Evolutionary conservation across 2,888 invertebrate genomes (phyloP).

Genomic region (Tortricodes alternella): DNA sequence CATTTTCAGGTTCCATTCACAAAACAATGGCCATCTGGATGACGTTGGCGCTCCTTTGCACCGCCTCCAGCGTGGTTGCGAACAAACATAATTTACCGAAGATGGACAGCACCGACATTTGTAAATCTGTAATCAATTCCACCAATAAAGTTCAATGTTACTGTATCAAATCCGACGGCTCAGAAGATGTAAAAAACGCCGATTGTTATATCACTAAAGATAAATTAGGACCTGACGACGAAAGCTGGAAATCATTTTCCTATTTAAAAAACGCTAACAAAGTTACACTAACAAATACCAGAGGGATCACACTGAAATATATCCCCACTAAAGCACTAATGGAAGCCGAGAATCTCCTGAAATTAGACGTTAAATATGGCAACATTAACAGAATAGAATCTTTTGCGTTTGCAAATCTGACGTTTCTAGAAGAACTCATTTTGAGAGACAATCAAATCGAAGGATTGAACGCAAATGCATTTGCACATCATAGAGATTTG

Average conservation of each 20-base stretch:
- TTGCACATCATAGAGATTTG: constrained; percentile 86
- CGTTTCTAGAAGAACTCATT: constrained; percentile 84
- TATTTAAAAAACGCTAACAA: constrained; percentile 84
- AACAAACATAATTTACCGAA: constrained; percentile 54
- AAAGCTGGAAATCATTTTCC: constrained; percentile 85
- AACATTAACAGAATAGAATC: constrained; percentile 85
- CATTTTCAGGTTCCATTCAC: constrained; percentile 19
- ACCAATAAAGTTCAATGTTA: constrained; percentile 66
- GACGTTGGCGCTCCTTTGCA: constrained; percentile 34
- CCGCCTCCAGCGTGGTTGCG: constrained; percentile 52
- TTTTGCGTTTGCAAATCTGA: constrained; percentile 88
- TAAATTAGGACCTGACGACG: constrained; percentile 81
- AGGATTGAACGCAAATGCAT: constrained; percentile 84
- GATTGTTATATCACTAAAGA: constrained; percentile 87
- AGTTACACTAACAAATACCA: constrained; percentile 86
- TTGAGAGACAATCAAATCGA: constrained; percentile 87
- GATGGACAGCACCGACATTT: constrained; percentile 53
- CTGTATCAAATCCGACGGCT: constrained; percentile 47
- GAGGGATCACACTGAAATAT: constrained; percentile 84
- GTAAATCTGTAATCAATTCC: constrained; percentile 57
- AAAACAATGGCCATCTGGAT: constrained; percentile 23
- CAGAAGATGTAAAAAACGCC: constrained; percentile 79
- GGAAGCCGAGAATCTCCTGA: constrained; percentile 79
- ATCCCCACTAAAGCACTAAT: constrained; percentile 86
- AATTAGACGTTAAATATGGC: constrained; percentile 86